Evolutionary conservation across 2,113 vertebrate species (phyloP).

Genomic region (Trematocara stigmaticum): DNA sequence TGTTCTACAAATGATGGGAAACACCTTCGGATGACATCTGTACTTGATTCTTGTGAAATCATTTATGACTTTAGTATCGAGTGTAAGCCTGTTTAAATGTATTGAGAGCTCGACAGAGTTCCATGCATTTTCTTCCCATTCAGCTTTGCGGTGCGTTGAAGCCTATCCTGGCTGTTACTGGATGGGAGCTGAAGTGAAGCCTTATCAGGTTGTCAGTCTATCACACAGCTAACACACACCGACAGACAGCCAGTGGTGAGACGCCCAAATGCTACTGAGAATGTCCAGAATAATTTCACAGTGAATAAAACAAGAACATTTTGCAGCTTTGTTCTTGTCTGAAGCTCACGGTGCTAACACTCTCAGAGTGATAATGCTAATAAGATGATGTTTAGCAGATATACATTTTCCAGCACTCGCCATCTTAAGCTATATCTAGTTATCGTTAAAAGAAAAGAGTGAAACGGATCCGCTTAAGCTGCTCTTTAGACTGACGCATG

Average conservation of each 20-base stretch:
- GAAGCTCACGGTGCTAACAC: not conserved
- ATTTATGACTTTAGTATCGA: not conserved
- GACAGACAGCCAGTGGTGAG: fast-evolving
- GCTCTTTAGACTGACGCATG: not conserved
- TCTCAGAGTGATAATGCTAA: not conserved
- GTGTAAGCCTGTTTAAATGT: not conserved
- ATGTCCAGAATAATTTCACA: not conserved
- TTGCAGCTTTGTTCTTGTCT: not conserved
- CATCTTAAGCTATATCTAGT: not conserved
- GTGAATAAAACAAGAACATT: not conserved
- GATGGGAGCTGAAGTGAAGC: not conserved
- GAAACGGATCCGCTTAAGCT: not conserved
- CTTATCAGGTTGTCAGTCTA: not conserved
- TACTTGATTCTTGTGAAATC: not conserved
- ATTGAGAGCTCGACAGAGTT: not conserved
- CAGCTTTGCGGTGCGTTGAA: not conserved
- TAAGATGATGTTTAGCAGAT: not conserved
- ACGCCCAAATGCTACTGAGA: not conserved
- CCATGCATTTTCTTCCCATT: not conserved
- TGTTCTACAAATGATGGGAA: not conserved
- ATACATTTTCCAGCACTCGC: not conserved
- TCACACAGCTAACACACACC: not conserved
- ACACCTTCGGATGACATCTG: not conserved
- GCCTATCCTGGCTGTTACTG: not conserved
- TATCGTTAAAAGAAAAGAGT: not conserved